These are phyloP conservation scores for Calosoma granatense DNA, from an alignment of 1,140 invertebrate genomes.

Conservation along the genomic window DNA sequence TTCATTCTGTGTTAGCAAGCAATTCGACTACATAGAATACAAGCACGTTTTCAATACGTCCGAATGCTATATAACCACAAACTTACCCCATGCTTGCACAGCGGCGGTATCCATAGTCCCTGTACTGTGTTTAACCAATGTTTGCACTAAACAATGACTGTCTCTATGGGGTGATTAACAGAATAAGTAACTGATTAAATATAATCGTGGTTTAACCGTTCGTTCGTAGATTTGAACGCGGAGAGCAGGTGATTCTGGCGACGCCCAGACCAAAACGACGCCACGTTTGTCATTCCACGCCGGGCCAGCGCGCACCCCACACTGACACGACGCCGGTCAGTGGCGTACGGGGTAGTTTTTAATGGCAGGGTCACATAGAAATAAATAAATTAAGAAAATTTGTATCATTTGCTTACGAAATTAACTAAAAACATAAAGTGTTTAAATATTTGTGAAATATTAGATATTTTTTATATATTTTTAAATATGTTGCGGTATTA, in stretches of 20 bases:
- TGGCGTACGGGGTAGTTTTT: not conserved
- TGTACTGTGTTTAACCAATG: no score
- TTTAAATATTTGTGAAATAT: no score
- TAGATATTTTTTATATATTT: no score
- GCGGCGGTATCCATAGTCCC: not conserved
- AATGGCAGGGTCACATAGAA: not conserved
- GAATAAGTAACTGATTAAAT: no score
- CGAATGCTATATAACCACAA: not conserved
- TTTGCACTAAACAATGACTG: no score
- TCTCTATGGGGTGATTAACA: no score
- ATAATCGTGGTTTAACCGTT: no score
- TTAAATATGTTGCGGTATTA: no score
- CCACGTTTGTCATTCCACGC: constrained; percentile 5
- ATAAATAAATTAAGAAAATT: not conserved
- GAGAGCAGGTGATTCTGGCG: not conserved
- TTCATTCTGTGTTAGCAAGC: no score
- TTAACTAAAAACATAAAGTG: not conserved
- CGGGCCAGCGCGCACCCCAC: not conserved
- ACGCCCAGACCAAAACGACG: constrained; percentile 1
- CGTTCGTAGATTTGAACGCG: no score
- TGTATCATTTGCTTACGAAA: not conserved
- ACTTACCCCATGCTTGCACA: not conserved
- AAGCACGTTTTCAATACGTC: no score
- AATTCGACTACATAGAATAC: no score
- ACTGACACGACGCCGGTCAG: not conserved